A percentile compares a stretch with the other conserved stretches of the same genome.
phyloP scores from a whole-genome alignment of 2,888 invertebrate species.

The Gymnosoma rotundatum region DNA sequence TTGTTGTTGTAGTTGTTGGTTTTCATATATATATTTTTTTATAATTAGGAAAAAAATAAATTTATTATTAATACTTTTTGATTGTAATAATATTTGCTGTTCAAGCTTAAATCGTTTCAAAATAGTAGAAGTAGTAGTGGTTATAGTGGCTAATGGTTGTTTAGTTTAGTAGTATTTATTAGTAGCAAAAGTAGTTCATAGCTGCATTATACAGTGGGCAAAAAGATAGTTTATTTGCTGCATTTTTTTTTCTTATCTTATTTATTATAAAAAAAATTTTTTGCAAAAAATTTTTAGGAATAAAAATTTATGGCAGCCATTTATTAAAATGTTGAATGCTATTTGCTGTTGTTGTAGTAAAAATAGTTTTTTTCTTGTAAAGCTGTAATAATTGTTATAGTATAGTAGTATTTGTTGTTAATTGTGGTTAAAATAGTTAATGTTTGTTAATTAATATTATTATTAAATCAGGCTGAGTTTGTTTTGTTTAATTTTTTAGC shows the following conservation, averaged over 20 bases:
- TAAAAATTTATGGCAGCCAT: constrained; percentile 14
- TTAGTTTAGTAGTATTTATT: constrained; percentile 65
- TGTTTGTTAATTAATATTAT: constrained; percentile 33
- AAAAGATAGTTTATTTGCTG: constrained; percentile 16
- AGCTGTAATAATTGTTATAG: constrained; percentile 12
- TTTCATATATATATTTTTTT: constrained; percentile 41
- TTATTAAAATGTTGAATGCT: constrained; percentile 7
- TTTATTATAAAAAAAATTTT: constrained; percentile 11
- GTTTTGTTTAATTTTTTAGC: not conserved
- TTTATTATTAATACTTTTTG: constrained; percentile 41
- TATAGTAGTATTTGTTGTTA: constrained; percentile 11
- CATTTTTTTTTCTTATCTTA: not conserved
- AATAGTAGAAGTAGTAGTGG: constrained; percentile 70
- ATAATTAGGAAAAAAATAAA: constrained; percentile 34
- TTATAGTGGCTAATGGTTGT: constrained; percentile 43
- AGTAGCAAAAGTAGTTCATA: constrained; percentile 21
- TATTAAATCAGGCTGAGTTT: constrained; percentile 28
- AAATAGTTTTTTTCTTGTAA: constrained; percentile 43
- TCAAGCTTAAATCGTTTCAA: constrained; percentile 70
- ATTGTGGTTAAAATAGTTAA: not conserved
- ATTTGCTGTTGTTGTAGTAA: constrained; percentile 23
- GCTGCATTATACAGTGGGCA: constrained; percentile 29
- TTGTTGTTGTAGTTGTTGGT: constrained; percentile 69
- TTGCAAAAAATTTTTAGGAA: not conserved
- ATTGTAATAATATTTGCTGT: constrained; percentile 18